phyloP scores from a whole-genome alignment of 1,140 invertebrate species.

The Microplitis mediator region DNA sequence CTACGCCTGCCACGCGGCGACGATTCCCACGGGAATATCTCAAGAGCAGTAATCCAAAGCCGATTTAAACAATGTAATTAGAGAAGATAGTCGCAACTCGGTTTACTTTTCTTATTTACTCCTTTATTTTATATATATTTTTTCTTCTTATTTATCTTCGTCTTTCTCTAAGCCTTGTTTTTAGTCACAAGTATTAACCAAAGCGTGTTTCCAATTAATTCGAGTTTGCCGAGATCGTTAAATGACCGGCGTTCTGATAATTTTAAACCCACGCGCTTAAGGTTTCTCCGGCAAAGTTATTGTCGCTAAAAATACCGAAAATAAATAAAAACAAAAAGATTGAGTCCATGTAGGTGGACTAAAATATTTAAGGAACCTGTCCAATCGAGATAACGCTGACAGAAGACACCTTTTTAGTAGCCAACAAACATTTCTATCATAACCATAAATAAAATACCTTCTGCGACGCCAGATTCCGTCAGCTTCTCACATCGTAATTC shows the following conservation, averaged over 20 bases:
- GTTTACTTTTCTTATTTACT: no score
- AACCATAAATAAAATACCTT: no score
- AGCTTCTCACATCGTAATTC: no score
- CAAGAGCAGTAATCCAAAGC: constrained; percentile 25
- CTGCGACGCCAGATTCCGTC: no score
- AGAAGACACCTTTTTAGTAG: no score
- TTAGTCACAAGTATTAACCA: not conserved
- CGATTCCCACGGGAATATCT: constrained; percentile 25
- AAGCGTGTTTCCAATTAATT: constrained; percentile 36
- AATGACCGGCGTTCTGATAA: constrained; percentile 13
- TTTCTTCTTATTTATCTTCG: not conserved
- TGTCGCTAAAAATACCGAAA: not conserved
- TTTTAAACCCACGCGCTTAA: not conserved
- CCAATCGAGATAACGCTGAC: no score
- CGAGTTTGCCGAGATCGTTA: constrained; percentile 25
- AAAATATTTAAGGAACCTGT: no score
- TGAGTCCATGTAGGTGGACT: no score
- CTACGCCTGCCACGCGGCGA: not conserved
- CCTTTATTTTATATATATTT: no score
- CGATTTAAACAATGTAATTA: constrained; percentile 37
- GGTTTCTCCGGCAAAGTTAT: not conserved
- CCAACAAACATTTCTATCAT: no score
- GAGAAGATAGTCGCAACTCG: constrained; percentile 27
- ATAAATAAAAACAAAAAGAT: no score
- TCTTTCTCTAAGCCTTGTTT: no score